Percentiles rank a stretch among this genome's conserved stretches.
phyloP scores from a whole-genome alignment of 2,113 vertebrate species.

The Fulica atra region DNA sequence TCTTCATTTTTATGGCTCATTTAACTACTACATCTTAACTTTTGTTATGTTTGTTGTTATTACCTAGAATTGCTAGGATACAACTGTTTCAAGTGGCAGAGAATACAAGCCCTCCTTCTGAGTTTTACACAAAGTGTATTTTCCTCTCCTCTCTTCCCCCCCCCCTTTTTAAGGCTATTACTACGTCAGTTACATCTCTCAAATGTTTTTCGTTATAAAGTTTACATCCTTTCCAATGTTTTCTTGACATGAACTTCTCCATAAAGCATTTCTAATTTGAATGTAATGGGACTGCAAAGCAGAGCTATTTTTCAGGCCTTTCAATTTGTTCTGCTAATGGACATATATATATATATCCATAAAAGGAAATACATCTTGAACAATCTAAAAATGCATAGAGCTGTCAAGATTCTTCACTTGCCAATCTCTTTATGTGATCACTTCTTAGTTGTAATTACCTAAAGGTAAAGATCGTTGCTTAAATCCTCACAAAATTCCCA shows the following conservation, averaged over 20 bases:
- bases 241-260: not conserved
- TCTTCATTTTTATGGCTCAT: conserved; percentile 51
- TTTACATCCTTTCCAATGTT: not conserved
- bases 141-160: not conserved
- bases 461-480: not conserved
- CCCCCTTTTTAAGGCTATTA: not conserved
- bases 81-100: conserved; percentile 9
- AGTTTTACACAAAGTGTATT: not conserved
- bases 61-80: conserved; percentile 63
- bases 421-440: not conserved
- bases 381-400: not conserved
- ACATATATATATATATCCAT: not conserved
- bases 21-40: conserved; percentile 63
- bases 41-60: conserved; percentile 42
- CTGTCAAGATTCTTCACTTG: not conserved
- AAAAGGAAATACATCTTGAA: not conserved
- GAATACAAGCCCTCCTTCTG: conserved; percentile 23
- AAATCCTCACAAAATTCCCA: not conserved
- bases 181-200: not conserved
- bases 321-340: not conserved
- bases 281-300: not conserved
- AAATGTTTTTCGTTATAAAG: not conserved
- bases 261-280: not conserved
- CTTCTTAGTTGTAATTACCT: not conserved
- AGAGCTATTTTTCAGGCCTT: not conserved